Base-by-base conservation (phyloP, 2,888 invertebrate species). In the Caenorhabditis sulstoni region DNA sequence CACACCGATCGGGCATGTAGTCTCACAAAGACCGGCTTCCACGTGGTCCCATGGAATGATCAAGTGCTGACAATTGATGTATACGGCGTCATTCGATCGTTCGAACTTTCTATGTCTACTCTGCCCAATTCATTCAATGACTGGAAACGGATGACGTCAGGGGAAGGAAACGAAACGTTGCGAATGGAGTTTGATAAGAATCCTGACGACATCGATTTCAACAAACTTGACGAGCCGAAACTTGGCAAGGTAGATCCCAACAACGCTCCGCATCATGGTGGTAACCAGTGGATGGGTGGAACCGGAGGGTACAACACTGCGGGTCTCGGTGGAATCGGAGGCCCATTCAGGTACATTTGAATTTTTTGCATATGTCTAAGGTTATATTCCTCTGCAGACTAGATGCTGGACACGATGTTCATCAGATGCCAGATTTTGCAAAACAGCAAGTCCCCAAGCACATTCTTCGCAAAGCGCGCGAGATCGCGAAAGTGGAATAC, bases 211-310 rank as follows among this genome's bases (percentile, higher is more conserved):
- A 79, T 86, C 47, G 88, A 89, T 52, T 53, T 87, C 55, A 59
- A 76, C 20, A 89, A 90, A 39, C 93, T 94, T 5, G 93, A 94
- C 7, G 92, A 92, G 0, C 97, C 97, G 0, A 98, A 97, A 90
- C 94, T 95, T 90, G 98, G 97, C 1, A 96, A 96, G 71, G n/a
- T 87, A 47, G 88, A 87, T 50, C 85, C 85, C 9, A 70, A 79
- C 22, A 88, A 88, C 37, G 93, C 94, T 52, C 96, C 97, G 0
- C 97, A 98, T 91, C 95, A 96, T 49, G 97, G 97, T 37, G 97
- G 97, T 0, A 96, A 96, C 90, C 95, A 94, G 0, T 98, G 97
- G 97, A 96, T 97, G 53, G 96, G 97, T 37, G 97, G 97, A 61
- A 95, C 94, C 11, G 96, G 96, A 52, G 92, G 92, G 22, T 91